phyloP scores from a whole-genome alignment of 2,113 vertebrate species.

The Coreoperca whiteheadi region DNA sequence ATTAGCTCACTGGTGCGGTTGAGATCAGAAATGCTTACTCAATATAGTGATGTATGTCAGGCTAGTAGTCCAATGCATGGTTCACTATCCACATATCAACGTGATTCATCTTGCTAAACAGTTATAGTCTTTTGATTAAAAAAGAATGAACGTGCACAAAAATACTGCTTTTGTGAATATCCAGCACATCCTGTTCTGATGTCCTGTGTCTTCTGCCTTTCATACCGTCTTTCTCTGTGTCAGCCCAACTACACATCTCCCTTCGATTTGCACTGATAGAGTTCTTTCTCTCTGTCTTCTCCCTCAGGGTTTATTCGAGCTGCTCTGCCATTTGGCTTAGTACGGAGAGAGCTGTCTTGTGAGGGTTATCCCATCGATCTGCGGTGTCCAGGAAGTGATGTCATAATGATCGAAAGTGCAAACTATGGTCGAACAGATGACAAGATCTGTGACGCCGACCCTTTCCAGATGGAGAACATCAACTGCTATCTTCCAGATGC shows the following conservation, averaged over 20 bases:
- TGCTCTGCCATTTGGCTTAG: conserved; percentile 95
- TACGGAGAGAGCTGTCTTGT: conserved; percentile 96
- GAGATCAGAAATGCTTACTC: conserved; percentile 54
- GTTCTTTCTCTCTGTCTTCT: conserved; percentile 33
- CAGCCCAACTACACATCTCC: conserved; percentile 36
- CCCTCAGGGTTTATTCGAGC: conserved; percentile 94
- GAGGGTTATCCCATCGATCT: conserved; percentile 99
- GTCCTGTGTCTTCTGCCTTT: conserved; percentile 34
- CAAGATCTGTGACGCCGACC: conserved; percentile 99
- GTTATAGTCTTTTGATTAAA: conserved; percentile 4
- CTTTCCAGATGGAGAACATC: conserved; percentile 99
- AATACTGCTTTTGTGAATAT: conserved; percentile 24
- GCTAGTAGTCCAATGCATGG: background rate
- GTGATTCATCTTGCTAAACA: conserved; percentile 9
- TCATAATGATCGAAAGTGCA: conserved; percentile 98
- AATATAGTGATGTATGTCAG: conserved; percentile 42
- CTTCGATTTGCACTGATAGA: conserved; percentile 70
- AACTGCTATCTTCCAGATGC: conserved; percentile 99
- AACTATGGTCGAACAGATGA: conserved; percentile 99
- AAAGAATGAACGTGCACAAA: background rate
- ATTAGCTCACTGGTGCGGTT: conserved; percentile 50
- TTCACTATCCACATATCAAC: conserved; percentile 1
- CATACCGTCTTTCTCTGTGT: conserved; percentile 25
- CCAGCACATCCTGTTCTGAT: conserved; percentile 15
- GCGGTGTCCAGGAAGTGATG: conserved; percentile 98